Evolutionary conservation across 2,113 vertebrate genomes (phyloP), one percentile per base, ranked within the genome.

Genomic region (Apistogramma diplotaenia): DNA sequence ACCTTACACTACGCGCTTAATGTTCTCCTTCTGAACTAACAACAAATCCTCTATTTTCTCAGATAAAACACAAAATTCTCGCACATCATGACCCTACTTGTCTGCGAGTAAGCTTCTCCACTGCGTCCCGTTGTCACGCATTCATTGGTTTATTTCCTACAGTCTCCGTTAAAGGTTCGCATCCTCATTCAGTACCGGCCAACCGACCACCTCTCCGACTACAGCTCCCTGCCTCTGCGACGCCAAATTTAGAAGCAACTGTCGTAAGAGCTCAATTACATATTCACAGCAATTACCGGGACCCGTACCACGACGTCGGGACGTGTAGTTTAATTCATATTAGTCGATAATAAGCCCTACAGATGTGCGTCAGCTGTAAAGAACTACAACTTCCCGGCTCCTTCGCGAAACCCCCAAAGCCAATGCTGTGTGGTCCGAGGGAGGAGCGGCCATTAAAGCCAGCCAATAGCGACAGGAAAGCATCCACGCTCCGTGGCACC

Each of bases 351-450:
- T 83, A 75, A 91, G 83, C 81, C 37, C 61, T 62, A 84, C 86
- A 89, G 90, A 91, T 78, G 84, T 78, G 85, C 67, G 65, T 78
- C 75, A 19, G 35, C 61, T n/a, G 49, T 21, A 54, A 79, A 86
- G 82, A 91, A 94, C 93, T 94, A 94, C 93, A 94, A 91, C 84
- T 91, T 92, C 90, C 89, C 82, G 71, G 61, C 78, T 74, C 77
- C 85, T 85, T 71, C 58, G 82, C 87, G 83, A 76, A 76, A 43
- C 76, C 35, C 57, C 79, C 77, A 31, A 67, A 90, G 75, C 88
- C 87, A 89, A 87, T 86, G 79, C 46, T 70, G 82, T 79, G 88
- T 74, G 79, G 82, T 83, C 79, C 59, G 83, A 71, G 62, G 93
- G 92, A 86, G 92, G 90, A 83, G 89, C 80, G 56, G 11, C 73